Evolutionary conservation across 2,113 vertebrate species (phyloP).

Genomic region (Ochotona curzoniae): DNA sequence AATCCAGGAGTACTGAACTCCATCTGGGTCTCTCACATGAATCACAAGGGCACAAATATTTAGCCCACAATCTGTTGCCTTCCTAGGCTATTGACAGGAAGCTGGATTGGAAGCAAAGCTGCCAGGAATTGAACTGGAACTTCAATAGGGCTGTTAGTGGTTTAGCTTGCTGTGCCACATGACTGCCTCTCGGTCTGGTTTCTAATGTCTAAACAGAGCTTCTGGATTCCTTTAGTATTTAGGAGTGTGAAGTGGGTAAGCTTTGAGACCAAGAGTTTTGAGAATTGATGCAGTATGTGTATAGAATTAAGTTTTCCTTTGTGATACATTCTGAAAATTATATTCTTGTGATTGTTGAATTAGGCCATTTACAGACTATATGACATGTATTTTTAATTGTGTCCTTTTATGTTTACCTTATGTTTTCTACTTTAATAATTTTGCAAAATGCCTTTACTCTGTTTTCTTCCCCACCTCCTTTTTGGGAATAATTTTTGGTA

Average conservation of each 20-base stretch:
- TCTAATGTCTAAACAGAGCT: background rate
- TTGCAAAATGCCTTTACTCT: background rate
- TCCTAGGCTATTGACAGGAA: too few species aligned
- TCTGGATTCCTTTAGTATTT: background rate
- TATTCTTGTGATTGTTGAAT: slow-evolving; percentile 30
- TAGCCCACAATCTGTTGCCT: too few species aligned
- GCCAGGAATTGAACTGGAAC: too few species aligned
- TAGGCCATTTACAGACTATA: background rate
- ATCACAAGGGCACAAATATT: too few species aligned
- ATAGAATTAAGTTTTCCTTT: slow-evolving; percentile 11
- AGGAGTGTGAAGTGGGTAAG: background rate
- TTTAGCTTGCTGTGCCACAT: too few species aligned
- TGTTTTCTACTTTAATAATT: background rate
- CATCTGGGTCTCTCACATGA: too few species aligned
- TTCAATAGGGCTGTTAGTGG: too few species aligned
- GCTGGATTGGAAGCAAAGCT: too few species aligned
- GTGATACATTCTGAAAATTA: background rate
- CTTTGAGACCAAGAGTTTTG: background rate
- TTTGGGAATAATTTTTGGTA: background rate
- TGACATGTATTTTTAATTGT: background rate
- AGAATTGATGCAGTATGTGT: background rate
- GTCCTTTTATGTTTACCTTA: background rate
- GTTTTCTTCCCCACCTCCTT: background rate
- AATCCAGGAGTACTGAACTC: too few species aligned
- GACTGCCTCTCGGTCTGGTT: too few species aligned